Percentiles rank a stretch among this genome's conserved stretches.
Evolutionary conservation across 2,888 invertebrate species (phyloP).

Genomic region (Hyppa rectilinea): DNA sequence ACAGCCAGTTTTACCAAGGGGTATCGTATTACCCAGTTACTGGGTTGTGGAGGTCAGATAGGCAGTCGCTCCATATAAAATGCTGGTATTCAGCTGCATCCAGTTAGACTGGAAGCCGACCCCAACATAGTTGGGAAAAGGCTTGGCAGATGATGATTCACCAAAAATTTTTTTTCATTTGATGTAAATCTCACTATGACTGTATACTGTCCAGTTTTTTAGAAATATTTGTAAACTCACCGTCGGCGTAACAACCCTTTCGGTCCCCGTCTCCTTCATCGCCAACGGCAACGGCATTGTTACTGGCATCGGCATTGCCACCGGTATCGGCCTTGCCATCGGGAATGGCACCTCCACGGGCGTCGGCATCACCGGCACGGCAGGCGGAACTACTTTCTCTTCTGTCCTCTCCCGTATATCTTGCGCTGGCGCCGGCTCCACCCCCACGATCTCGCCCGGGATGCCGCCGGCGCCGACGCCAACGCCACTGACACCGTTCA

Average conservation of each 20-base stretch:
- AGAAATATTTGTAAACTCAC: conserved; percentile 66
- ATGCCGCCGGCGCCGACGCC: conserved; percentile 91
- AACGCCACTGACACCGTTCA: conserved; percentile 91
- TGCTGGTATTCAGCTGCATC: too few relatives aligned
- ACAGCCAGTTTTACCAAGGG: too few relatives aligned
- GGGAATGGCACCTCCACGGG: conserved; percentile 48
- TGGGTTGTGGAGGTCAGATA: too few relatives aligned
- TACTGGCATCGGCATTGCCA: conserved; percentile 48
- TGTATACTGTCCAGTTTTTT: too few relatives aligned
- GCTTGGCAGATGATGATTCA: too few relatives aligned
- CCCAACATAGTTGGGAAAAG: too few relatives aligned
- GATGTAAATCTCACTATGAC: not conserved
- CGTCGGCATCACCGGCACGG: conserved; percentile 59
- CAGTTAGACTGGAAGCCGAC: too few relatives aligned
- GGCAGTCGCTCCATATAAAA: too few relatives aligned
- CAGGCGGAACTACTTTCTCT: conserved; percentile 49
- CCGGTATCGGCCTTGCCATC: conserved; percentile 52
- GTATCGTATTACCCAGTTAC: too few relatives aligned
- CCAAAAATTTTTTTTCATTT: too few relatives aligned
- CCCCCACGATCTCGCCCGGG: conserved; percentile 92
- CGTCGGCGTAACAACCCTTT: conserved; percentile 77
- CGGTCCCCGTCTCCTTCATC: conserved; percentile 63
- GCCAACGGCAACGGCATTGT: not conserved
- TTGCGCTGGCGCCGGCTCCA: conserved; percentile 89
- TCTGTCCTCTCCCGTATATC: conserved; percentile 62